Conservation (phyloP, 2,797 vertebrate genomes). For the Schizothorax lantsangensis region DNA sequence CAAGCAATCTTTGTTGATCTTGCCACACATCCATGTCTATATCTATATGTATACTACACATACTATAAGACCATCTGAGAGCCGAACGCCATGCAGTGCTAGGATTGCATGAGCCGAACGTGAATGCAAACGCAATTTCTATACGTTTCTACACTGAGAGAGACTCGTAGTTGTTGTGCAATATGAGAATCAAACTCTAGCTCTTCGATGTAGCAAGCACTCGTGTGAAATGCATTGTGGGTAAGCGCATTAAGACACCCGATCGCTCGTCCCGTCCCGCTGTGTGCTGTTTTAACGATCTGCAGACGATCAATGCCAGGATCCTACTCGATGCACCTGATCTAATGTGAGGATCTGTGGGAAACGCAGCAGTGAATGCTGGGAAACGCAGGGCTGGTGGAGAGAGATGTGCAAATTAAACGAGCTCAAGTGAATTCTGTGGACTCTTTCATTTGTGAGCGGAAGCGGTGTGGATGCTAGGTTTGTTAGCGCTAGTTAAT, state of each 20-base stretch:
- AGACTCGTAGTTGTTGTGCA: background rate
- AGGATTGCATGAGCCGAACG: constrained; percentile 49
- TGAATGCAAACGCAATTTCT: background rate
- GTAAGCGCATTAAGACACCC: constrained; percentile 13
- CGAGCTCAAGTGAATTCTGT: background rate
- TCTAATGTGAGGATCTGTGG: background rate
- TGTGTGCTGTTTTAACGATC: constrained; percentile 11
- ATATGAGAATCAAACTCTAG: constrained; percentile 8
- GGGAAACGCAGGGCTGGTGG: constrained; percentile 4
- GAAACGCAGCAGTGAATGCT: background rate
- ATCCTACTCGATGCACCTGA: background rate
- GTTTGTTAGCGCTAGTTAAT: background rate
- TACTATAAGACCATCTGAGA: background rate
- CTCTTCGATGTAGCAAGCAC: constrained; percentile 44
- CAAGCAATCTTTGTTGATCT: constrained; percentile 9
- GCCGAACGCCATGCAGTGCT: constrained; percentile 6
- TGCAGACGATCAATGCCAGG: background rate
- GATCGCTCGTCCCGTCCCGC: background rate
- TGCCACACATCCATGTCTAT: background rate
- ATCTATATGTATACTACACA: background rate
- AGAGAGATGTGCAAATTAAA: constrained; percentile 11
- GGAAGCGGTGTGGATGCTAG: background rate
- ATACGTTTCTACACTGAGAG: constrained; percentile 1
- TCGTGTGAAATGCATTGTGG: constrained; percentile 34
- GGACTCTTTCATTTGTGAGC: background rate